Conservation (phyloP, 2,888 invertebrate genomes). For the Conus canariensis region DNA sequence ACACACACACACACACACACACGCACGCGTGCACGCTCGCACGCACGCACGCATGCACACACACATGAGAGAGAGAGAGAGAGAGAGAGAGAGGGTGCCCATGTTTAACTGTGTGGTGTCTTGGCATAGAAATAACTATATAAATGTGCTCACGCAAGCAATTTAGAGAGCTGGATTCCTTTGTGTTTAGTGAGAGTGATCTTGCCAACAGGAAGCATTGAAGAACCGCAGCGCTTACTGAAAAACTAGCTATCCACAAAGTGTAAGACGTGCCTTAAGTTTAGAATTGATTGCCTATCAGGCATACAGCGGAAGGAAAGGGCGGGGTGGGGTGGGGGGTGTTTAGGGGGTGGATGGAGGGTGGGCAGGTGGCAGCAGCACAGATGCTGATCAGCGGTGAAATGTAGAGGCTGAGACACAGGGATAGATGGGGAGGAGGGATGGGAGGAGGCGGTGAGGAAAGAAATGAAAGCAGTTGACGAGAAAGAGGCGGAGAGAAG, state of each 20-base stretch:
- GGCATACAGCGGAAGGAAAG: not conserved
- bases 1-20: constrained; percentile 12
- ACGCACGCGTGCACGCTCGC: not conserved
- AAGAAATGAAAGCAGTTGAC: constrained; percentile 3
- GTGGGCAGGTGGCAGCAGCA: not conserved
- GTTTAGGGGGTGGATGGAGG: not conserved
- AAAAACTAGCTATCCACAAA: too few species aligned
- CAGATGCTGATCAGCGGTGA: not conserved
- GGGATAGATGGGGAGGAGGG: not conserved
- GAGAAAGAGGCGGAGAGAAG: not conserved
- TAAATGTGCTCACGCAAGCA: too few species aligned
- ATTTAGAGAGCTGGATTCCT: too few species aligned
- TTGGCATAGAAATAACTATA: too few species aligned
- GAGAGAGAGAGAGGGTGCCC: too few species aligned
- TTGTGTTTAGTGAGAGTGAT: too few species aligned
- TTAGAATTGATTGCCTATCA: not conserved
- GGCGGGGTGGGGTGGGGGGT: not conserved
- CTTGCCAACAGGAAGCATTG: too few species aligned
- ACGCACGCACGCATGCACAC: not conserved
- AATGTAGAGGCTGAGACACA: too few species aligned
- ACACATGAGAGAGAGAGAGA: not conserved
- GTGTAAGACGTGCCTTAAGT: not conserved
- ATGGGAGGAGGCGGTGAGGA: not conserved
- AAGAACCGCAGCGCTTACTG: too few species aligned
- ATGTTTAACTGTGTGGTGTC: too few species aligned